Evolutionary conservation across 2,113 vertebrate genomes (phyloP).

Genomic region (Ameiurus melas): DNA sequence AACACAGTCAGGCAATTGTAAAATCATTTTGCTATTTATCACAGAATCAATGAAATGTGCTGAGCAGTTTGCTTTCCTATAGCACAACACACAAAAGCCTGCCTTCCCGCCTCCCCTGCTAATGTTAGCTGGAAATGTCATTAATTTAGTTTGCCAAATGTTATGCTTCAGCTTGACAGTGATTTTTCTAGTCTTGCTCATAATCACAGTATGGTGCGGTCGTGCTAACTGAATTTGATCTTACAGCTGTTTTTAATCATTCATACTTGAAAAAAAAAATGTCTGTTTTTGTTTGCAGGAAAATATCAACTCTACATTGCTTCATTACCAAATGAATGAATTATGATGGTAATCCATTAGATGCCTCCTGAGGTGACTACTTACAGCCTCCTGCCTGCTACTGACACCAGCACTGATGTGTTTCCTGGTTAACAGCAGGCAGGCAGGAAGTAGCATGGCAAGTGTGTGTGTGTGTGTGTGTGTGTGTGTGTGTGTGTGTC

Average conservation of each 20-base stretch:
- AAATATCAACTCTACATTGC: constrained; percentile 3
- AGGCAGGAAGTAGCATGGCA: neutral
- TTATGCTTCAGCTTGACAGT: constrained; percentile 18
- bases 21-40: constrained; percentile 31
- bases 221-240: neutral
- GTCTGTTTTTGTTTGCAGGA: constrained; percentile 3
- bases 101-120: neutral
- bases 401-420: constrained; percentile 19
- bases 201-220: constrained; percentile 22
- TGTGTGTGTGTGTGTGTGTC: neutral
- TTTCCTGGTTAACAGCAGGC: constrained; percentile 36
- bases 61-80: constrained; percentile 33
- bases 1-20: constrained; percentile 13
- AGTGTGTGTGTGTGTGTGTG: neutral
- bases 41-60: constrained; percentile 30
- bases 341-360: constrained; percentile 22
- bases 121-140: constrained; percentile 12
- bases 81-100: constrained; percentile 1
- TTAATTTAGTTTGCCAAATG: constrained; percentile 15
- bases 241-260: constrained; percentile 18
- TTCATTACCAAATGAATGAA: constrained; percentile 26
- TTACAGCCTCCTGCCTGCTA: constrained; percentile 21
- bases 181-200: constrained; percentile 13
- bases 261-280: neutral
- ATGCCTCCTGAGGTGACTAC: constrained; percentile 24